Base-by-base conservation (phyloP, 2,888 invertebrate species). In the Drosophila borborema region DNA sequence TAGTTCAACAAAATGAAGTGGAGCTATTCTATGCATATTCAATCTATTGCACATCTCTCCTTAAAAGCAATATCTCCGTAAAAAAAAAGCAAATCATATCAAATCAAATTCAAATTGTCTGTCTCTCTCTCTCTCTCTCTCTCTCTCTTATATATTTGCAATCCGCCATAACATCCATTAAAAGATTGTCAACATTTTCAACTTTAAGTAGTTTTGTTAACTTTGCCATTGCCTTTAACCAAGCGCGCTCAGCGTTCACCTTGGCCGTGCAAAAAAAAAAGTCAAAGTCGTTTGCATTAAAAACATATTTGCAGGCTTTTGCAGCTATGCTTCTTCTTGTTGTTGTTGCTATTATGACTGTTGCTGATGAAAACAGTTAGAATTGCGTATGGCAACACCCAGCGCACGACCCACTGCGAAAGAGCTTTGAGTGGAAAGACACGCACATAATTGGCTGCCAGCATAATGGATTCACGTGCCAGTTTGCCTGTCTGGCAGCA, bases 361-460 rank as follows among this genome's bases (percentile, higher is more conserved):
- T 54, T 78, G 51, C 56, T 64, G 66, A 48, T 65, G 71, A 53
- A 64, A 77, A 54, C 58, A 54, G 60, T 75, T 81, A 69, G 80
- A 64, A 64, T 60, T 63, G 73, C 74, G 62, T 74, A 60, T 59
- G 60, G 46, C 41, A 18, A 36, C 41, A 49, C 54, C 40, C 54
- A 14, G 31, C 5, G 34, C n/a, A 36, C 59, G 23, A n/a, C 23
- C 34, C 38, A 59, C 23, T 14, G 16, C 28, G 41, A 66, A 12
- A 18, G 45, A 20, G 64, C 67, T 58, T 64, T 78, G 79, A 82
- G 75, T 69, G 76, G 76, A 66, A 62, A 80, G 72, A 75, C 87
- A 85, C 85, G 82, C 90, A 85, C 82, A 87, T 89, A 87, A 85
- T 85, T 85, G 89, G 85, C 85, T 87, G 87, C 80, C 86, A 77